Evolutionary conservation across 37 sponge, comb jelly and placozoan genomes (phyloP), one percentile per base, ranked within the genome.

Genomic region (Tethya wilhelma): DNA sequence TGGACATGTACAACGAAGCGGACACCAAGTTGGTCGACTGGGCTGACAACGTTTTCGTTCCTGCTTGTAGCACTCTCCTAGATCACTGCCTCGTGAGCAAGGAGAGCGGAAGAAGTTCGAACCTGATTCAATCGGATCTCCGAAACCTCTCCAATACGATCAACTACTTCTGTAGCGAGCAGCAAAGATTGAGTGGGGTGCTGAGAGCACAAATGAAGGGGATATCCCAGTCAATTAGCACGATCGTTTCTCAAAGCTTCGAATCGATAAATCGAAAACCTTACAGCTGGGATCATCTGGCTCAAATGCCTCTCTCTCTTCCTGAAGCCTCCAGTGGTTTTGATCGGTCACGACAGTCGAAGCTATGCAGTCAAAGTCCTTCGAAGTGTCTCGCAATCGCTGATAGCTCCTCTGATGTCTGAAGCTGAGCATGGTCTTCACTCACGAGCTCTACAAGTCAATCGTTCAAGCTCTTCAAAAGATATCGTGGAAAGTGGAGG

Each of bases 401-500:
- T 75, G 4, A 73, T 80, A 36, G 73, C 66, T 0, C 80, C 77
- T 28, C 76, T 79, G 42, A 67, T 80, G 29, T 26, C 0, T 14
- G 63, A 79, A 19, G 59, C 64, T 1, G 63, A 60, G 56, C n/a
- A 65, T 11, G 81, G 81, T n/a, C 4, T 90, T 84, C 72, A 69
- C 81, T 23, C 60, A 56, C 0, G 64, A 40, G 0, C 62, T 90
- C 8, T 80, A 84, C 70, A 73, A 69, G 12, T 79, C 69, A 4
- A 75, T 90, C 31, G 77, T 81, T 8, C 57, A 46, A 5, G 76
- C 70, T 0, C 44, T 90, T 2, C 85, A 84, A 64, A 90, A 90
- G 56, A 68, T 90, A n/a, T 58, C 86, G 25, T 90, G 85, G 86
- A 84, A 90, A 38, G 85, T 90, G 0, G 90, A 90, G 63, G 90